Percentiles rank a stretch among this genome's conserved stretches.
Conservation (phyloP, 1,140 invertebrate species). For the Calliphora vicina region DNA sequence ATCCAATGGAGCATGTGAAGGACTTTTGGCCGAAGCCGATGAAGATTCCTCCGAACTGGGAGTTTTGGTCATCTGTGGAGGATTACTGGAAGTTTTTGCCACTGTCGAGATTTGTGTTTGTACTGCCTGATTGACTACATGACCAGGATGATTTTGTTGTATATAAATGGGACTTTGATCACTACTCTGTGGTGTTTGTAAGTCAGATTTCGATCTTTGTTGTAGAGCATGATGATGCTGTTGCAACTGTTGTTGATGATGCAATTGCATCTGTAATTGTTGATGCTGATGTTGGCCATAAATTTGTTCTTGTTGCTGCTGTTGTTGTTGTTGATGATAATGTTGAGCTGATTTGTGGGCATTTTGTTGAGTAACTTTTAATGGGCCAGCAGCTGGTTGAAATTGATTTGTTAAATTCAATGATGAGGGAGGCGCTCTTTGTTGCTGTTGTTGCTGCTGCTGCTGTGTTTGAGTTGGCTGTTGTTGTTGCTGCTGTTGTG, state of each 20-base stretch:
- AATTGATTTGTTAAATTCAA: conserved; percentile 57
- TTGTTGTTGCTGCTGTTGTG: conserved; percentile 49
- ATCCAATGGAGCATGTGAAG: conserved; percentile 67
- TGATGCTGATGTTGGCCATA: conserved; percentile 46
- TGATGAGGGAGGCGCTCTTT: conserved; percentile 56
- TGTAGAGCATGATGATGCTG: conserved; percentile 56
- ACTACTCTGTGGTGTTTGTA: conserved; percentile 53
- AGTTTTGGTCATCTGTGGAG: conserved; percentile 49
- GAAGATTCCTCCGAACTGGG: conserved; percentile 59
- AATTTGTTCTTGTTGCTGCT: conserved; percentile 48
- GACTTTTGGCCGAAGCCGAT: conserved; percentile 47
- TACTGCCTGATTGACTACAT: conserved; percentile 62
- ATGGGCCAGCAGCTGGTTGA: conserved; percentile 54
- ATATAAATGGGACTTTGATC: conserved; percentile 61
- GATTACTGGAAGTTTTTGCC: conserved; percentile 39
- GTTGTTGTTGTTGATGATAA: conserved; percentile 56
- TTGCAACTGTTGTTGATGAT: conserved; percentile 46
- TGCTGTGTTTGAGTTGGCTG: conserved; percentile 29
- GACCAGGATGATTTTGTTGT: conserved; percentile 61
- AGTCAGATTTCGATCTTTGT: conserved; percentile 53
- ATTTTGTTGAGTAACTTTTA: conserved; percentile 53
- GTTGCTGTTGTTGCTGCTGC: conserved; percentile 38
- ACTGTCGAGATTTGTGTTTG: conserved; percentile 59
- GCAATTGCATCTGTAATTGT: conserved; percentile 47
- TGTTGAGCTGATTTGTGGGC: conserved; percentile 46